Conservation (phyloP, 2,888 invertebrate genomes). For the Dioctria rufipes region DNA sequence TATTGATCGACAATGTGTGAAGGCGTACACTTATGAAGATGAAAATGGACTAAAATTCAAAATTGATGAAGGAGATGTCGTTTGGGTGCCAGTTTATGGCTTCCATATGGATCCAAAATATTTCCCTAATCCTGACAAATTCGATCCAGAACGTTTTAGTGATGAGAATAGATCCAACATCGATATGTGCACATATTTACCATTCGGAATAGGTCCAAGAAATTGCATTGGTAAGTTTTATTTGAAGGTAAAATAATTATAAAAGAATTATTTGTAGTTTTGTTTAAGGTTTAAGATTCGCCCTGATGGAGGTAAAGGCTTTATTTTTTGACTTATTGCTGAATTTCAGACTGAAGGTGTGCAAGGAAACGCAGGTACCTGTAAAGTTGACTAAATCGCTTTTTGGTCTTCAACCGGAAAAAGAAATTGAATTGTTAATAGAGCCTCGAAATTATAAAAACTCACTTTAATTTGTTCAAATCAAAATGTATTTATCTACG, state of each 20-base stretch:
- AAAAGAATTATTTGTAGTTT: background rate
- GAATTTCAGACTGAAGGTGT: too few relatives aligned
- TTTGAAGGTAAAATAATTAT: background rate
- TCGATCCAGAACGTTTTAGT: slow-evolving; percentile 76
- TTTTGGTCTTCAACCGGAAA: slow-evolving; percentile 65
- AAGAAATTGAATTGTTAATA: slow-evolving; percentile 68
- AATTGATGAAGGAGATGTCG: slow-evolving; percentile 64
- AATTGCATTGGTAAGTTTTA: slow-evolving; percentile 75
- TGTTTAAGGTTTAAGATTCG: slow-evolving; percentile 67
- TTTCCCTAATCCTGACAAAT: slow-evolving; percentile 74
- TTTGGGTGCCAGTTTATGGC: slow-evolving; percentile 70
- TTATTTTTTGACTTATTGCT: slow-evolving; percentile 63
- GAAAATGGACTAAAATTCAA: slow-evolving; percentile 64
- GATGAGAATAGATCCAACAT: slow-evolving; percentile 74
- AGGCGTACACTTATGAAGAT: slow-evolving; percentile 71
- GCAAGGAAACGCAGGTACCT: too few relatives aligned
- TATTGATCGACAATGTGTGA: slow-evolving; percentile 73
- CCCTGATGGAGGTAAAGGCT: slow-evolving; percentile 68
- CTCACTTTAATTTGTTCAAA: too few relatives aligned
- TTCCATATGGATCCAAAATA: slow-evolving; percentile 73
- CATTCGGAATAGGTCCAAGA: slow-evolving; percentile 76
- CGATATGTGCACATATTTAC: slow-evolving; percentile 72
- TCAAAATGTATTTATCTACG: too few relatives aligned
- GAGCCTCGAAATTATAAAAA: slow-evolving; percentile 41
- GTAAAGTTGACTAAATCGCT: slow-evolving; percentile 35